A percentile compares a stretch with the other conserved stretches of the same genome.
Evolutionary conservation across 2,797 vertebrate species (phyloP).

Genomic region (Mycteria americana): DNA sequence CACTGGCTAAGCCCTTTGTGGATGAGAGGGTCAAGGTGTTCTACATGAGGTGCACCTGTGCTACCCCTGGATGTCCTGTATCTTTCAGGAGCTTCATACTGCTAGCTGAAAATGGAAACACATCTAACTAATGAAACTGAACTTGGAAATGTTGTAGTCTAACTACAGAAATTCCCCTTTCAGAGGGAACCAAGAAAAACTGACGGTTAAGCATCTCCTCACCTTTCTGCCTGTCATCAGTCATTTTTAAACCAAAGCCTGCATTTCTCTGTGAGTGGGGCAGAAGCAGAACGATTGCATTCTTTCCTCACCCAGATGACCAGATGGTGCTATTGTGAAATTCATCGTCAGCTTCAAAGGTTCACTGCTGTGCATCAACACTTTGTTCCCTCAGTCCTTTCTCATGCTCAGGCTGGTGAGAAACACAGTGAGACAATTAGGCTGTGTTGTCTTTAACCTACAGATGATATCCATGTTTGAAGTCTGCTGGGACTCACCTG

Average conservation of each 20-base stretch:
- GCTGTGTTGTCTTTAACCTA: not conserved
- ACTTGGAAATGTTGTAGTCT: not conserved
- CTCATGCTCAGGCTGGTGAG: not conserved
- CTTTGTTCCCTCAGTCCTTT: not conserved
- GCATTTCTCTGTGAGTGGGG: not conserved
- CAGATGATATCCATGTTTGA: not conserved
- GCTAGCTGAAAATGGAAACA: not conserved
- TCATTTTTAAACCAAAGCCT: not conserved
- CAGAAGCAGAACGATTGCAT: not conserved
- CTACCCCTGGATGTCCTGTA: not conserved
- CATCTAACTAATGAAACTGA: not conserved
- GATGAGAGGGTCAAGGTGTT: not conserved
- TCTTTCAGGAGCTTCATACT: not conserved
- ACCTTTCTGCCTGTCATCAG: not conserved
- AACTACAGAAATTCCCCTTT: not conserved
- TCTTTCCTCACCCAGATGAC: not conserved
- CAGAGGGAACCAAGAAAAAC: not conserved
- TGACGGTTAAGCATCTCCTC: not conserved
- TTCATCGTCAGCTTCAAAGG: not conserved
- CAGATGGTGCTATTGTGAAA: not conserved
- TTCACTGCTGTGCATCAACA: not conserved
- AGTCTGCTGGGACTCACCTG: not conserved
- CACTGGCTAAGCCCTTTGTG: not conserved
- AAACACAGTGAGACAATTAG: not conserved
- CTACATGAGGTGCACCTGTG: not conserved